These are phyloP conservation scores for Nasonia oneida DNA, from an alignment of 2,888 invertebrate genomes.

Conservation along the genomic window DNA sequence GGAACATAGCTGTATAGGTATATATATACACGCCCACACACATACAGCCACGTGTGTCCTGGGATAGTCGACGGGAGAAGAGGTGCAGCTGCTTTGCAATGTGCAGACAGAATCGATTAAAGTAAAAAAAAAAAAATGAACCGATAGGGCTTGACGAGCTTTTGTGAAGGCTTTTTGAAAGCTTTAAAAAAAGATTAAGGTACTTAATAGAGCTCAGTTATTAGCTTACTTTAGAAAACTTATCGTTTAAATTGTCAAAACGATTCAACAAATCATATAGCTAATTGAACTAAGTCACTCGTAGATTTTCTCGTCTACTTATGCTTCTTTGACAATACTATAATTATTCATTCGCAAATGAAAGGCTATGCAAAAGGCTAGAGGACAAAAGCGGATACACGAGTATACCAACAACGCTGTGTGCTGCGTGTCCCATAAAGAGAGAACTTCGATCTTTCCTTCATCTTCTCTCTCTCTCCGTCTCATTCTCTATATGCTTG, in stretches of 20 bases:
- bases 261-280: not conserved
- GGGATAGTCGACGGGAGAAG: not conserved
- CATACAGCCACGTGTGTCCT: too few species aligned
- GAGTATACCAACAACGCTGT: not conserved
- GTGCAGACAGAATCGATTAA: not conserved
- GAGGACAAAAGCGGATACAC: not conserved
- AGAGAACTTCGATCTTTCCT: conserved; percentile 52
- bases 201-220: too few species aligned
- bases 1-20: not conserved
- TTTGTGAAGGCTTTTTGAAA: too few species aligned
- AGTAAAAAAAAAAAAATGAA: too few species aligned
- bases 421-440: conserved; percentile 35
- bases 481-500: conserved; percentile 61
- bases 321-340: not conserved
- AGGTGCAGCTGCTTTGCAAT: not conserved
- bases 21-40: too few species aligned
- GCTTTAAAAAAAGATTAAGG: too few species aligned
- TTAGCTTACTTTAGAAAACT: too few species aligned
- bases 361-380: not conserved
- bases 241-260: too few species aligned
- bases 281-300: not conserved
- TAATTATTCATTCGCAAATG: not conserved
- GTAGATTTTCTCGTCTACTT: not conserved
- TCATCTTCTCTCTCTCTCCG: not conserved
- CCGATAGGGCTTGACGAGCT: too few species aligned